Conservation (phyloP, 2,888 invertebrate genomes). For the Drosophila acutilabella region DNA sequence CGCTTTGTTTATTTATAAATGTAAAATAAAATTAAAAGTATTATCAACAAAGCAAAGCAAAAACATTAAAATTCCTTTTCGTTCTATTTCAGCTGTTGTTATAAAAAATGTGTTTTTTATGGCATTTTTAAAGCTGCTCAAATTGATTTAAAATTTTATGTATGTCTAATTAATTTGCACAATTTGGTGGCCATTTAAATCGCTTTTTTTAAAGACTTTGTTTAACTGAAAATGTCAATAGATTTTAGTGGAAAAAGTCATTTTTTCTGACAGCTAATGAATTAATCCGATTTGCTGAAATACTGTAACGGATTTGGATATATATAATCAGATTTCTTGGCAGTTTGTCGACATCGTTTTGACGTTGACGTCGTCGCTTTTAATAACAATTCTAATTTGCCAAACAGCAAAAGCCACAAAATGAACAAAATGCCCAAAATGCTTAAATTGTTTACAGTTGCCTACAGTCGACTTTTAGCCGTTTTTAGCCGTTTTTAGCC, state of each 20-base stretch:
- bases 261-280: no score
- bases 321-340: constrained; percentile 22
- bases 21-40: constrained; percentile 8
- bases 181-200: no score
- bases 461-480: constrained; percentile 15
- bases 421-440: background rate
- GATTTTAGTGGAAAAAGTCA: no score
- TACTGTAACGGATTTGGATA: constrained; percentile 13
- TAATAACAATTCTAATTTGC: constrained; percentile 69
- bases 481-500: background rate
- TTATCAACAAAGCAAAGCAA: constrained; percentile 1
- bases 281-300: no score
- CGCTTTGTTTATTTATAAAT: constrained; percentile 17
- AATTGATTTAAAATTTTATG: no score
- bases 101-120: background rate
- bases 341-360: constrained; percentile 49
- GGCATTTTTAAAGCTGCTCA: no score
- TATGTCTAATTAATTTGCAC: no score
- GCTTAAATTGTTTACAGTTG: constrained; percentile 19
- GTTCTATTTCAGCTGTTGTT: constrained; percentile 2
- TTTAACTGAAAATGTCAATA: no score
- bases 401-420: constrained; percentile 35
- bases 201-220: no score
- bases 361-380: constrained; percentile 40
- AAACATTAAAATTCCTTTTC: background rate